phyloP scores from a whole-genome alignment of 2,888 invertebrate genomes.

The Mesochorus sp. region DNA sequence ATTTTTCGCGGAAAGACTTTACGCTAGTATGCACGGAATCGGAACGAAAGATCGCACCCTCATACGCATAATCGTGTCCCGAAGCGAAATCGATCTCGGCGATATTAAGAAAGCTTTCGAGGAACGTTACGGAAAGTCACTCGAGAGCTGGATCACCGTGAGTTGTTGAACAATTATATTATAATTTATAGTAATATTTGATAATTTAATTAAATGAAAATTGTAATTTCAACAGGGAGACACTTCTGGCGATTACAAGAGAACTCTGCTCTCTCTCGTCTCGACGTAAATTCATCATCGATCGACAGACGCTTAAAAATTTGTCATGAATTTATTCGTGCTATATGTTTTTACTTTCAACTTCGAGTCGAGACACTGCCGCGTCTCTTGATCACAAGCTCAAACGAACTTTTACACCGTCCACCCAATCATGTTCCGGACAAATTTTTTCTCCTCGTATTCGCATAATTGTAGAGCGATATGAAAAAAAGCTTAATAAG shows the following conservation, averaged over 20 bases:
- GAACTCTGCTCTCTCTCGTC: slow-evolving; percentile 92
- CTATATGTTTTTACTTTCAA: no score
- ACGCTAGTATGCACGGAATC: slow-evolving; percentile 95
- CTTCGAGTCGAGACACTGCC: no score
- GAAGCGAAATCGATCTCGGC: slow-evolving; percentile 95
- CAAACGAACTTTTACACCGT: slow-evolving; percentile 33
- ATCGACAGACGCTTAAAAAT: no score
- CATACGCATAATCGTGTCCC: slow-evolving; percentile 95
- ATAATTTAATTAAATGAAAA: no score
- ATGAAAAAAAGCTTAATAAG: slow-evolving; percentile 2
- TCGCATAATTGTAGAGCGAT: background rate
- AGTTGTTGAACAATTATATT: slow-evolving; percentile 79
- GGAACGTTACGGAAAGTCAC: slow-evolving; percentile 89
- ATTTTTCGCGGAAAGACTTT: slow-evolving; percentile 95
- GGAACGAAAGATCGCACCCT: slow-evolving; percentile 96
- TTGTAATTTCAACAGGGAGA: slow-evolving; percentile 89
- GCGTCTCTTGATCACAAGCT: no score
- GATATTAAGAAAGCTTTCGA: slow-evolving; percentile 96
- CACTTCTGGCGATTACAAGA: slow-evolving; percentile 96
- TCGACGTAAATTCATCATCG: slow-evolving; percentile 83
- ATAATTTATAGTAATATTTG: no score
- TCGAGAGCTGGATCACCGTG: slow-evolving; percentile 94
- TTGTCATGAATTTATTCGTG: no score
- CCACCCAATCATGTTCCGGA: slow-evolving; percentile 34
- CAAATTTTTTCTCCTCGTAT: slow-evolving; percentile 4